phyloP scores from a whole-genome alignment of 2,888 invertebrate species.

The Lepidochitona cinerea region DNA sequence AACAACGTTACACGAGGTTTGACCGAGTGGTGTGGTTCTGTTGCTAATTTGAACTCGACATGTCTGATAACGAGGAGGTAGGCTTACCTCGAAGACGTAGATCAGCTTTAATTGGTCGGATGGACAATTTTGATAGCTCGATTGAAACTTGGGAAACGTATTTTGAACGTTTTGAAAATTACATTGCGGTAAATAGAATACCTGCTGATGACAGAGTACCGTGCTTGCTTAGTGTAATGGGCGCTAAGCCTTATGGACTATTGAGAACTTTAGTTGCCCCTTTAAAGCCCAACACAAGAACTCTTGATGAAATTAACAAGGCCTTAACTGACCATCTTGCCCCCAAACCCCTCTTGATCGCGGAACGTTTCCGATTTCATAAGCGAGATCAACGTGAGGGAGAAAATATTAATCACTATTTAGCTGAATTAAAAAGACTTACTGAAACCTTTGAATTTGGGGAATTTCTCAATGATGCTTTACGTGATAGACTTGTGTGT shows the following conservation, averaged over 20 bases:
- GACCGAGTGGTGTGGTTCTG: too few relatives aligned
- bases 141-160: conserved; percentile 25
- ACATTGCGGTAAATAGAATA: conserved; percentile 28
- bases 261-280: conserved; percentile 19
- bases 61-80: not conserved
- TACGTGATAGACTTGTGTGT: conserved; percentile 34
- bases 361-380: conserved; percentile 21
- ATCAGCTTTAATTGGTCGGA: not conserved
- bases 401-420: conserved; percentile 16
- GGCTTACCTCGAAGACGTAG: too few relatives aligned
- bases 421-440: conserved; percentile 25
- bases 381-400: conserved; percentile 8
- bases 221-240: conserved; percentile 26
- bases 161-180: conserved; percentile 26
- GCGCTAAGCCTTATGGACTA: conserved; percentile 23
- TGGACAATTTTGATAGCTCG: not conserved
- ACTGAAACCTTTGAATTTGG: conserved; percentile 28
- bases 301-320: conserved; percentile 16
- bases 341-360: conserved; percentile 30
- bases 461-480: conserved; percentile 12
- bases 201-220: conserved; percentile 21
- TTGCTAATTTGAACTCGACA: too few relatives aligned
- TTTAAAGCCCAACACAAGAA: conserved; percentile 24
- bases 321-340: conserved; percentile 18
- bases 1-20: not conserved